These are phyloP conservation scores for Halictus quadricinctus DNA, from an alignment of 2,888 invertebrate genomes.

Conservation along the genomic window DNA sequence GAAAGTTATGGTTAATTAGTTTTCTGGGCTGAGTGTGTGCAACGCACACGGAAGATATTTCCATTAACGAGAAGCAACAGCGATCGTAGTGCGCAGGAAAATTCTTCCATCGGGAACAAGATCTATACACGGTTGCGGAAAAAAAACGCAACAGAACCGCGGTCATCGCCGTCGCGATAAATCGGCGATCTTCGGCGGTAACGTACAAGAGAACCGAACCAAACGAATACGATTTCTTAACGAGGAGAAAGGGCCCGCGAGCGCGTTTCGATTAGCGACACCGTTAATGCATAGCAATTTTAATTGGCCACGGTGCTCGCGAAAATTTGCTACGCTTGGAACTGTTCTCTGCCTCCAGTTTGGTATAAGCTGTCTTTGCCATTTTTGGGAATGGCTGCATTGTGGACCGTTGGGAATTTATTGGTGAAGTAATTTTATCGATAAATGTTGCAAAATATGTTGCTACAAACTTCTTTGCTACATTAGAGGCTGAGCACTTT, in stretches of 20 bases:
- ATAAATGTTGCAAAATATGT: not conserved
- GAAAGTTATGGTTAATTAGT: constrained; percentile 68
- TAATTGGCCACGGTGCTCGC: constrained; percentile 6
- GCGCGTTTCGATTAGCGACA: constrained; percentile 17
- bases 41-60: constrained; percentile 53
- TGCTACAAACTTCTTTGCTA: not conserved
- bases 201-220: not conserved
- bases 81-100: constrained; percentile 23
- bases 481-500: not conserved
- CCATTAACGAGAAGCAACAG: constrained; percentile 54
- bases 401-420: not conserved
- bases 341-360: not conserved
- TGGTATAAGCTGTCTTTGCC: not conserved
- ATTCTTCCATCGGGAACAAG: constrained; percentile 6
- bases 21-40: constrained; percentile 42
- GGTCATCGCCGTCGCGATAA: constrained; percentile 25
- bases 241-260: constrained; percentile 34
- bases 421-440: not conserved
- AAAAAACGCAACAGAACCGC: constrained; percentile 8
- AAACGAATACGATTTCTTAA: constrained; percentile 13
- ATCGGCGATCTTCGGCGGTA: constrained; percentile 21
- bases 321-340: not conserved
- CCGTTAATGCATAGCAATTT: constrained; percentile 6
- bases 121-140: constrained; percentile 2
- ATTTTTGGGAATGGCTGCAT: not conserved